Base-by-base conservation (phyloP, 2,113 vertebrate species). In the Labeo catla region DNA sequence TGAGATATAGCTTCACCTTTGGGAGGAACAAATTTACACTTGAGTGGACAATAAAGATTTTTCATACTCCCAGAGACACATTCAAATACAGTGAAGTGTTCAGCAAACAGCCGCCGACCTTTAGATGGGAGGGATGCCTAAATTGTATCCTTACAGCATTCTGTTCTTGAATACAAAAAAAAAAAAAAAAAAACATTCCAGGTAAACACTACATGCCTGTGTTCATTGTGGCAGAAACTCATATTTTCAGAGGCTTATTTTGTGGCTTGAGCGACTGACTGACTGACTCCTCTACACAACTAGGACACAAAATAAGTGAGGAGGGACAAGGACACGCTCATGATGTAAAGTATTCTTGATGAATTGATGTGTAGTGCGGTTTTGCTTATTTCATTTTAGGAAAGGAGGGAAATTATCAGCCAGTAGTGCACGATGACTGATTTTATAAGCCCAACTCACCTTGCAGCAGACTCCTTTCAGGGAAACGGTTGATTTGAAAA, bases 171-270 rank as follows among this genome's bases (percentile, higher is more conserved):
- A 57, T 57, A 6, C 2, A 39, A 45, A 21, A 21, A 16, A 39
- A 10, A 39, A 39, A 10, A 39, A 76, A 8, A 8, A 16, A 78
- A 11, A 12, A 5, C 39, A 8, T 4, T 13, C 4, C 86, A 87
- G 89, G 91, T 88, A 91, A 92, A 91, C 88, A 91, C 89, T 90
- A 88, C 93, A 94, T 89, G 87, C 89, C 86, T 86, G 86, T 90
- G 91, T 93, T 93, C 89, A 91, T 93, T 92, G 92, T 86, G 88
- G 84, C 85, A 89, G 85, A 86, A 92, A 92, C 87, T 92, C 80
- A 57, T n/a, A 91, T 92, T 92, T 84, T 86, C 79, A 90, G 84
- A 86, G 86, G 74, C 91, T 90, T 78, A 85, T 92, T 93, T 91
- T 89, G 86, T 88, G 89, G 88, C 85, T 91, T 87, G 50, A 34